Percentiles rank a stretch among this genome's conserved stretches.
Evolutionary conservation across 2,888 invertebrate species (phyloP).

Genomic region (Pseudococcus longispinus): DNA sequence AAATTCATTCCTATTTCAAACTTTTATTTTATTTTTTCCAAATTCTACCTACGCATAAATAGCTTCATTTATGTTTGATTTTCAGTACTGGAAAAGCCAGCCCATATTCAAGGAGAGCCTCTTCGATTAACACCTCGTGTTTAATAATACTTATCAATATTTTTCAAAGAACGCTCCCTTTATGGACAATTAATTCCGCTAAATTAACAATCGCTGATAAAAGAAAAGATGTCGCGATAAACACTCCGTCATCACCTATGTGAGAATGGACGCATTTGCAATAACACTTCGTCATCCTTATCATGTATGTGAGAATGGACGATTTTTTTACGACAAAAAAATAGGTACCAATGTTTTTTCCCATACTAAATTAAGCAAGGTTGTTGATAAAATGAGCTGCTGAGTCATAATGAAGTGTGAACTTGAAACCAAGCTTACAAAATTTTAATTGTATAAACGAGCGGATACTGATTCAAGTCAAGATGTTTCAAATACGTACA

Average conservation of each 20-base stretch:
- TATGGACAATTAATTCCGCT: neutral
- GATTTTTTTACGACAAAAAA: neutral
- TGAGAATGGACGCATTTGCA: neutral
- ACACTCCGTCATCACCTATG: neutral
- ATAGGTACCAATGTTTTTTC: neutral
- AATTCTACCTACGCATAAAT: too few species aligned
- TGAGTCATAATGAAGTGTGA: neutral
- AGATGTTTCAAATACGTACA: too few species aligned
- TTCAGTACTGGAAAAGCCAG: too few species aligned
- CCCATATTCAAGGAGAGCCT: too few species aligned
- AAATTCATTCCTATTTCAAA: too few species aligned
- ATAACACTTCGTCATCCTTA: neutral
- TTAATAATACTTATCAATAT: neutral
- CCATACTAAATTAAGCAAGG: neutral
- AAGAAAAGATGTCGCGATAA: neutral
- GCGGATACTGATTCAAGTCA: neutral
- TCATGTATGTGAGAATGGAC: neutral
- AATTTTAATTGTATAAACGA: neutral
- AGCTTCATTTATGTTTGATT: too few species aligned
- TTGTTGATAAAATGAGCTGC: neutral
- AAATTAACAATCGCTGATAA: neutral
- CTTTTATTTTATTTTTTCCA: too few species aligned
- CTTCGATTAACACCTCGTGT: neutral
- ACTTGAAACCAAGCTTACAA: slow-evolving; percentile 18
- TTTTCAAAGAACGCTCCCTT: neutral